Evolutionary conservation across 2,113 vertebrate species (phyloP), one percentile per base, ranked within the genome.

Genomic region (Eleginops maclovinus): DNA sequence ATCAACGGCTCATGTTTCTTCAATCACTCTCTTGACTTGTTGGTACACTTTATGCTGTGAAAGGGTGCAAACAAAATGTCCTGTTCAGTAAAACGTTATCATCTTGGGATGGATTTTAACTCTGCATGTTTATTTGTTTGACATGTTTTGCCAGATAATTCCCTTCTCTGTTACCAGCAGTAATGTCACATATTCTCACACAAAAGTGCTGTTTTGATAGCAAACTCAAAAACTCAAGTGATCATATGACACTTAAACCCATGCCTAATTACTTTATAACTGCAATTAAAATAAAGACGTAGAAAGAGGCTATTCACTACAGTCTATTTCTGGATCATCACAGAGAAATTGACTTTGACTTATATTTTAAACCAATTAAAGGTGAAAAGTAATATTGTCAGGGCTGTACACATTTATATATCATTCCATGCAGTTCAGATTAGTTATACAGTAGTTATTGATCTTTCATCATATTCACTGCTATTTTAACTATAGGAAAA

Each of bases 1-100:
- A 76, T 88, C 66, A 69, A 56, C 75, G 60, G 24, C 46, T 66
- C 55, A 16, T 21, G 46, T 68, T 54, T 80, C 72, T 50, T 12
- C 26, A 66, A 17, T 75, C 14, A 61, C 51, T 79, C 50, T 31
- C 71, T 28, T 53, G 64, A 55, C 53, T 70, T 61, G 24, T 68
- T 58, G 50, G 31, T 78, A 0, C 3, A 61, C 3, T 72, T 68
- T 65, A 14, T 53, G 28, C 8, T 9, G 73, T 44, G 16, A 47
- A 53, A 24, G 26, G 3, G n/a, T 44, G 11, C 53, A 49, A 3
- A 19, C n/a, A 50, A 67, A 7, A 51, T 62, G 21, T 58, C 13
- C 28, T 61, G 31, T 11, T 19, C 28, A 19, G 6, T 40, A 26
- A 1, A 64, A 47, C 6, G 1, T 14, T 36, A 4, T 17, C 19